phyloP scores from a whole-genome alignment of 53 echinoderm and acorn worm genomes.

The Temnopleurus reevesii region DNA sequence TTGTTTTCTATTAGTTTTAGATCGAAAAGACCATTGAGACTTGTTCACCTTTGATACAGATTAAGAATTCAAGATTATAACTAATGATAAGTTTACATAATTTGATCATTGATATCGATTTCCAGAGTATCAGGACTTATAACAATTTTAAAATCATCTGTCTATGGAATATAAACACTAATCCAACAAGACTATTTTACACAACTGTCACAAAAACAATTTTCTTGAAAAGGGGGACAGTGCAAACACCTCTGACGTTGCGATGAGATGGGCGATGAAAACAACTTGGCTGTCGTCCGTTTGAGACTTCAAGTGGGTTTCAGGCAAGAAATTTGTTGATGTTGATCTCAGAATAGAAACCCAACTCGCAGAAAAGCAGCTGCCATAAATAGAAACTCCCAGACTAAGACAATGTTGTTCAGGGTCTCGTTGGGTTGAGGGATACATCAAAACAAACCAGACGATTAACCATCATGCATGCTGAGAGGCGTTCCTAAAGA shows the following conservation, averaged over 20 bases:
- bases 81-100: no score
- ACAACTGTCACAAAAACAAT: background rate
- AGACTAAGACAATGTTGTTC: background rate
- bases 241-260: background rate
- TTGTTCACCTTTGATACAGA: no score
- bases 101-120: no score
- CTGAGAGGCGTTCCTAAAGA: background rate
- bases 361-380: conserved; percentile 11
- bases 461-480: background rate
- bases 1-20: no score
- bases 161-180: no score
- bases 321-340: conserved; percentile 40
- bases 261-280: background rate
- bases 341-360: conserved; percentile 38
- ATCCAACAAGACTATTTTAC: no score
- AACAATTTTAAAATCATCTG: no score
- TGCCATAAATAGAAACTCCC: conserved; percentile 3
- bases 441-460: conserved; percentile 4
- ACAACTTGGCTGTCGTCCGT: conserved; percentile 33
- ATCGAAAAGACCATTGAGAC: no score
- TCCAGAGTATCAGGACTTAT: no score
- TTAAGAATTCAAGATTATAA: no score
- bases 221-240: background rate
- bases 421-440: background rate
- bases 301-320: conserved; percentile 30